These are phyloP conservation scores for Zeus faber DNA, from an alignment of 2,113 vertebrate species.

Conservation along the genomic window DNA sequence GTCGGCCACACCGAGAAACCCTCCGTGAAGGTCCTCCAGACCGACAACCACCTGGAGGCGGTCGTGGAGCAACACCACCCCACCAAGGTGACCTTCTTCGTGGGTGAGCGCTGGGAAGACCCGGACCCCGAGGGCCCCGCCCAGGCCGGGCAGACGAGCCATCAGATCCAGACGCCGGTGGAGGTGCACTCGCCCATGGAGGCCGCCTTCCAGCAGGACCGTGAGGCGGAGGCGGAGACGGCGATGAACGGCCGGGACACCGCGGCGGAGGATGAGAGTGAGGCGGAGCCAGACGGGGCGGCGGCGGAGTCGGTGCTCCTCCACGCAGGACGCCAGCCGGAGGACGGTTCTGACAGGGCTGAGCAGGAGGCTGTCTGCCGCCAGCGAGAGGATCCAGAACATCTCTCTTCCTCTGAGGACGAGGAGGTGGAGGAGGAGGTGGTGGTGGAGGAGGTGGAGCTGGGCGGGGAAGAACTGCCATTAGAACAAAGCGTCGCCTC, in stretches of 20 bases:
- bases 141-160: slow-evolving; percentile 2
- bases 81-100: slow-evolving; percentile 30
- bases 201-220: slow-evolving; percentile 3
- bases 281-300: neutral
- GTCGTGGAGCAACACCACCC: slow-evolving; percentile 15
- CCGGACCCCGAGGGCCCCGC: neutral
- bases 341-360: too few relatives aligned
- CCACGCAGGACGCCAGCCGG: too few relatives aligned
- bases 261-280: neutral
- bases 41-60: slow-evolving; percentile 30
- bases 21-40: slow-evolving; percentile 27
- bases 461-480: neutral
- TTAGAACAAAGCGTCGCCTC: rapidly evolving
- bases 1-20: slow-evolving; percentile 13
- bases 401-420: too few relatives aligned
- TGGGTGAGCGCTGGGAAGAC: slow-evolving; percentile 26
- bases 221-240: neutral
- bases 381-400: too few relatives aligned
- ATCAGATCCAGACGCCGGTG: slow-evolving; percentile 44
- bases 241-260: neutral
- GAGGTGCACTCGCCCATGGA: slow-evolving; percentile 48
- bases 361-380: too few relatives aligned
- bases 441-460: neutral
- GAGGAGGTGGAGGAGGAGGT: neutral
- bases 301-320: neutral